Evolutionary conservation across 2,113 vertebrate species (phyloP).

Genomic region (Boleophthalmus pectinirostris): DNA sequence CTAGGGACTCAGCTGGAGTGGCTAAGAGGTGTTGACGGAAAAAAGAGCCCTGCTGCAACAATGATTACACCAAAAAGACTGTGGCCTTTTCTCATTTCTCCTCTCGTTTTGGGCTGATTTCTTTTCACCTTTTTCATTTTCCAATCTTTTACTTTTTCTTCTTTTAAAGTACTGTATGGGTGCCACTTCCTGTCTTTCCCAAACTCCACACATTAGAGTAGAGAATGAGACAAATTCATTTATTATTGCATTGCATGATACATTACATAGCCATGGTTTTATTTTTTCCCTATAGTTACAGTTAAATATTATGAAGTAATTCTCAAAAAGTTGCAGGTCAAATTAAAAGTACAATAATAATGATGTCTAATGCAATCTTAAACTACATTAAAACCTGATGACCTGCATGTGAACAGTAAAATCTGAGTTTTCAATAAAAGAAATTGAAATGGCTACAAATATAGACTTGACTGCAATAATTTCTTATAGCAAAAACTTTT

Average conservation of each 20-base stretch:
- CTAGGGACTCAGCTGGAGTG: conserved; percentile 51
- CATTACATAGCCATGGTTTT: not conserved
- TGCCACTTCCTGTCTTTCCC: conserved; percentile 1
- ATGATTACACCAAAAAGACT: conserved; percentile 57
- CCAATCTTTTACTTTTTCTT: not conserved
- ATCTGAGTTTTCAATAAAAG: no score
- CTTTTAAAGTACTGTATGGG: conserved; percentile 18
- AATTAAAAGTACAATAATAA: not conserved
- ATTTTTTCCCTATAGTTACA: not conserved
- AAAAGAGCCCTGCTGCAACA: conserved; percentile 62
- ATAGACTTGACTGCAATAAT: not conserved
- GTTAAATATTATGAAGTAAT: no score
- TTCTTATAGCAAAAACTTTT: not conserved
- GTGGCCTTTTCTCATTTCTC: not conserved
- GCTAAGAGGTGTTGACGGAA: conserved; percentile 74
- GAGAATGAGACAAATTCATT: not conserved
- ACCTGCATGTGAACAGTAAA: no score
- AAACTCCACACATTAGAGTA: not conserved
- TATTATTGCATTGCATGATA: not conserved
- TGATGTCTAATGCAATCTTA: no score
- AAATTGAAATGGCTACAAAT: not conserved
- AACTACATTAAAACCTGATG: no score
- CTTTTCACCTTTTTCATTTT: conserved; percentile 14
- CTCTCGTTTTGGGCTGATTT: not conserved
- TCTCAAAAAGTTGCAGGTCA: not conserved